Conservation (phyloP, 2,113 vertebrate genomes). For the Python bivittatus region DNA sequence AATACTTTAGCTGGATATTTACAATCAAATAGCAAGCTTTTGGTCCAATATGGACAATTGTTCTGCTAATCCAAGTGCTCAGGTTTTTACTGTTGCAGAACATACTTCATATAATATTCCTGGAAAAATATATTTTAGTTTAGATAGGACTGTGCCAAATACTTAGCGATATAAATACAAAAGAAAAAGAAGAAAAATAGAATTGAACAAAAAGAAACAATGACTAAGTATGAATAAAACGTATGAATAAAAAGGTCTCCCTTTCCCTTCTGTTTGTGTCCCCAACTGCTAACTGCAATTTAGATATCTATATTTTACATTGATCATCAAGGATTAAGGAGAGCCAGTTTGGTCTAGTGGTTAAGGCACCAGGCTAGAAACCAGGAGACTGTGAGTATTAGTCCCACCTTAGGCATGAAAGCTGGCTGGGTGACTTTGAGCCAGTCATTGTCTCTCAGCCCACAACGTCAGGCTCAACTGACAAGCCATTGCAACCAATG, state of each 20-base stretch:
- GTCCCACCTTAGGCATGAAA: too few relatives aligned
- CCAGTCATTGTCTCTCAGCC: too few relatives aligned
- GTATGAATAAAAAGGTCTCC: too few relatives aligned
- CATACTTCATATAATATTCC: slow-evolving; percentile 11
- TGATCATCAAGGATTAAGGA: neutral
- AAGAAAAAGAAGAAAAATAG: too few relatives aligned
- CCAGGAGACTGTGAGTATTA: too few relatives aligned
- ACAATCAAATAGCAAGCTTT: slow-evolving; percentile 60
- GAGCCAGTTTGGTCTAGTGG: too few relatives aligned
- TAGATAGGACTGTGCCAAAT: slow-evolving; percentile 6
- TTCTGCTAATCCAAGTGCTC: slow-evolving; percentile 42
- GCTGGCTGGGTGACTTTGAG: too few relatives aligned
- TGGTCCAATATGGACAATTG: slow-evolving; percentile 50
- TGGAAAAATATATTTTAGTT: neutral
- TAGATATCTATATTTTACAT: neutral
- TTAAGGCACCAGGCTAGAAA: too few relatives aligned
- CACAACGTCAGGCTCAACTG: too few relatives aligned
- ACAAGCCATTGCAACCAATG: too few relatives aligned
- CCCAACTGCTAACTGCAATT: too few relatives aligned
- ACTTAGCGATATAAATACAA: neutral
- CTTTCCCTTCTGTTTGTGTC: too few relatives aligned
- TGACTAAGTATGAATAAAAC: neutral
- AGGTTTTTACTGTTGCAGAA: slow-evolving; percentile 39
- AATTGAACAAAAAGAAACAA: neutral
- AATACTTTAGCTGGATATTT: slow-evolving; percentile 57